Evolutionary conservation across 1,140 invertebrate species (phyloP).

Genomic region (Dufourea novaeangliae): DNA sequence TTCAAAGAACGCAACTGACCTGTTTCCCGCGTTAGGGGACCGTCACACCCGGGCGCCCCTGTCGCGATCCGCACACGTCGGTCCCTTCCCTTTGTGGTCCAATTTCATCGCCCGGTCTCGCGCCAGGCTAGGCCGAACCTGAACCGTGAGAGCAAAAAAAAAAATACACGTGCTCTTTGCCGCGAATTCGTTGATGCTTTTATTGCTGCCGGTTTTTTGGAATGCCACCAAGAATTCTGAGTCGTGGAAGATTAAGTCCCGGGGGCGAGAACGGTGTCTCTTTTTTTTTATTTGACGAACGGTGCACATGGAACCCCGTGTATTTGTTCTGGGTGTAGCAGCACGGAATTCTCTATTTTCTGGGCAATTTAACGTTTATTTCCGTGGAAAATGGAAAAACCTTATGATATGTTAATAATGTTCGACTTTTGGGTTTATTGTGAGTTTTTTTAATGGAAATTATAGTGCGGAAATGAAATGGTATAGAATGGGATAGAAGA

Average conservation of each 20-base stretch:
- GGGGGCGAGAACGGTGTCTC: background rate
- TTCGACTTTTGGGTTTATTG: no score
- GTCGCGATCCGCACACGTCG: background rate
- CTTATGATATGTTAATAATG: no score
- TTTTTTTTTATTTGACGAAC: background rate
- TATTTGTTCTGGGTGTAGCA: no score
- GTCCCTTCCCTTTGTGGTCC: background rate
- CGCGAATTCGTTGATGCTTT: conserved; percentile 6
- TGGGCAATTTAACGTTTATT: no score
- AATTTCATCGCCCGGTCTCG: conserved; percentile 36
- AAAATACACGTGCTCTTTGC: conserved; percentile 24
- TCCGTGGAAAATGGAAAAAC: no score
- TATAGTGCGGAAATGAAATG: no score
- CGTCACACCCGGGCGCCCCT: background rate
- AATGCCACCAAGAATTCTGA: background rate
- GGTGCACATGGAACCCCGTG: no score
- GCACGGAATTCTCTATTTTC: no score
- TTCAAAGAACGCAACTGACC: conserved; percentile 55
- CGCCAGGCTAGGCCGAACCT: conserved; percentile 3
- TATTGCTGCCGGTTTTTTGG: conserved; percentile 13
- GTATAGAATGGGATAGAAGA: no score
- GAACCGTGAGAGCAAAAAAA: background rate
- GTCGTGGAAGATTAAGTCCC: background rate
- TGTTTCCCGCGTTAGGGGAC: conserved; percentile 35
- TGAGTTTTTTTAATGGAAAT: no score